These are phyloP conservation scores for Plutella xylostella DNA, from an alignment of 2,888 invertebrate genomes.

Conservation along the genomic window DNA sequence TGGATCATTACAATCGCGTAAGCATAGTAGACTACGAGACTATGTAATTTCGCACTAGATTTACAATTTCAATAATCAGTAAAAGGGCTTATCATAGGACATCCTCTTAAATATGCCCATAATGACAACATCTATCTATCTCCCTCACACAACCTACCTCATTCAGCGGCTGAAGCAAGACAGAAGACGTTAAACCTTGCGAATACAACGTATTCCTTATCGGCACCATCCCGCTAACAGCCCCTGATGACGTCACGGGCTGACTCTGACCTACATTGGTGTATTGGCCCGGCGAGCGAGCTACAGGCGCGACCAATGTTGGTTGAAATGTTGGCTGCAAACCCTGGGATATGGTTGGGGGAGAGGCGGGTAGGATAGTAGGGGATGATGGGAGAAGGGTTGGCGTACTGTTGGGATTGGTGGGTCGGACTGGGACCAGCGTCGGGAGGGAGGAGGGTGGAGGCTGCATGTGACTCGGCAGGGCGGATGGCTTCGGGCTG, in stretches of 20 bases:
- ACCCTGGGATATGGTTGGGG: neutral
- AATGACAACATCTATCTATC: too few species aligned
- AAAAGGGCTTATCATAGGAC: too few species aligned
- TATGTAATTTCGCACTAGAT: too few species aligned
- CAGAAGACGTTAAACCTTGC: constrained; percentile 48
- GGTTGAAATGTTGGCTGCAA: neutral
- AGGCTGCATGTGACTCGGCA: constrained; percentile 38
- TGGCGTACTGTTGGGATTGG: constrained; percentile 26
- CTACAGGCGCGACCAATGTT: too few species aligned
- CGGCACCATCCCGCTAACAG: constrained; percentile 48
- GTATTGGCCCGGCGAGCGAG: too few species aligned
- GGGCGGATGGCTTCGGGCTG: constrained; percentile 29
- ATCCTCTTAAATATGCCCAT: too few species aligned
- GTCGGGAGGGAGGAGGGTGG: constrained; percentile 37
- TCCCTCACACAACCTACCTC: constrained; percentile 36
- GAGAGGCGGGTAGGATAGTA: constrained; percentile 10
- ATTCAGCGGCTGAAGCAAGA: constrained; percentile 54
- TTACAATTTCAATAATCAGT: too few species aligned
- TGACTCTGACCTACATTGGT: too few species aligned
- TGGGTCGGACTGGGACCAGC: constrained; percentile 33
- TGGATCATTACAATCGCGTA: too few species aligned
- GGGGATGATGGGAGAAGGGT: constrained; percentile 24
- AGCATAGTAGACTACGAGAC: too few species aligned
- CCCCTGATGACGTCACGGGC: too few species aligned
- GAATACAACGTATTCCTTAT: constrained; percentile 54